Conservation (phyloP, 2,113 vertebrate species). For the Prietella phreatophila region DNA sequence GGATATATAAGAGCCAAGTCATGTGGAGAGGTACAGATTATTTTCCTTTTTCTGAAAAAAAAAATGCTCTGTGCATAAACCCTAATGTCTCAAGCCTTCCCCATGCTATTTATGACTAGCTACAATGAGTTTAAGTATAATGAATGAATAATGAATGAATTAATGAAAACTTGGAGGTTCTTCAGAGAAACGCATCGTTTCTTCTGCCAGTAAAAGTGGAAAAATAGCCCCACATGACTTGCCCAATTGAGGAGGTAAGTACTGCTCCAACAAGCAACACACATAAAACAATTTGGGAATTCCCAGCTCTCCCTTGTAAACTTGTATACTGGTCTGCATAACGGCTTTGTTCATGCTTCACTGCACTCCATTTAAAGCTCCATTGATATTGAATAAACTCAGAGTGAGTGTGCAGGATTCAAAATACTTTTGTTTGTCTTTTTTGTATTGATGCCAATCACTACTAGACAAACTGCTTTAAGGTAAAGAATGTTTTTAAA, state of each 20-base stretch:
- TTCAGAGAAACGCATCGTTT: background rate
- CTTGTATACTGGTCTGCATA: background rate
- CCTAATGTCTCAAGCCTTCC: background rate
- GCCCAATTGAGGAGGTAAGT: background rate
- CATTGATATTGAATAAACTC: background rate
- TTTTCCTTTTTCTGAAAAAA: conserved; percentile 1
- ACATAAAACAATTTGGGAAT: conserved; percentile 8
- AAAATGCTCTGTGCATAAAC: background rate
- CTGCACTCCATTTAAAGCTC: background rate
- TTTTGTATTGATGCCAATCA: background rate
- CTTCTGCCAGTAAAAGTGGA: background rate
- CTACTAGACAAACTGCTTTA: background rate
- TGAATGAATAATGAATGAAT: background rate
- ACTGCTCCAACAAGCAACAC: background rate
- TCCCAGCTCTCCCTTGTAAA: conserved; percentile 5
- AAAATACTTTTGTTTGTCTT: background rate
- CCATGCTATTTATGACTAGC: background rate
- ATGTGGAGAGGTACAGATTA: background rate
- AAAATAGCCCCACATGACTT: background rate
- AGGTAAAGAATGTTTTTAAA: conserved; percentile 9
- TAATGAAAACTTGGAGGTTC: background rate
- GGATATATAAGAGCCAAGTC: background rate
- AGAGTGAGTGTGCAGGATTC: background rate
- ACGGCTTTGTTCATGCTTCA: background rate
- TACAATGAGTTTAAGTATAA: background rate